Percentiles rank a stretch among this genome's conserved stretches.
phyloP scores from a whole-genome alignment of 2,113 vertebrate genomes.

The Marcusenius ussheri region DNA sequence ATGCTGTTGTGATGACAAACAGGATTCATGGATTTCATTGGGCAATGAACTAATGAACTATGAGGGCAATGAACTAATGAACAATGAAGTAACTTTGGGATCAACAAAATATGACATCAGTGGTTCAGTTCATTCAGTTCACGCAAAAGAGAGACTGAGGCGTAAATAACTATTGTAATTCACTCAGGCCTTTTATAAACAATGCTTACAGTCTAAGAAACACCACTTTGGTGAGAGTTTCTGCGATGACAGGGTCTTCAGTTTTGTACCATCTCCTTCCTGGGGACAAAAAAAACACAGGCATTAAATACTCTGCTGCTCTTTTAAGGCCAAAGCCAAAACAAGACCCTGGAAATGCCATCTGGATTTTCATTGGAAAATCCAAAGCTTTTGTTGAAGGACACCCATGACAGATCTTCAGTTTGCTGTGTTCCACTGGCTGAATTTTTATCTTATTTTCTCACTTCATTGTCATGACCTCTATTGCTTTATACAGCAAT shows the following conservation, averaged over 20 bases:
- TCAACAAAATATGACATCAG: neutral
- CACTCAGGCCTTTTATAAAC: neutral
- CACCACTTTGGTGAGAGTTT: constrained; percentile 93
- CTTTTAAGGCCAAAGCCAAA: neutral
- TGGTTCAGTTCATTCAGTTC: neutral
- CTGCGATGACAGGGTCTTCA: constrained; percentile 69
- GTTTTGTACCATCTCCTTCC: constrained; percentile 73
- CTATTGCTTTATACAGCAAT: neutral
- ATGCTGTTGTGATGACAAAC: neutral
- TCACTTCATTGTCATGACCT: neutral
- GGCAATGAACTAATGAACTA: neutral
- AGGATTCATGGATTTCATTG: neutral
- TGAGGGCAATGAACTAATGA: too few species aligned
- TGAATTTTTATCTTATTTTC: neutral
- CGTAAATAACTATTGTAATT: neutral
- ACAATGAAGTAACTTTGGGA: neutral
- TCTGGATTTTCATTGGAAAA: neutral
- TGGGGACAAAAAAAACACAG: constrained; percentile 39
- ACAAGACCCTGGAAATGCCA: neutral
- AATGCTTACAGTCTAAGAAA: constrained; percentile 88
- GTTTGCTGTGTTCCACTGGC: neutral
- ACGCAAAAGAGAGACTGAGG: neutral
- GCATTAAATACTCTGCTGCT: neutral
- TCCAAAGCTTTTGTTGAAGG: neutral
- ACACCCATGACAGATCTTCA: neutral